A percentile compares a stretch with the other conserved stretches of the same genome.
These are phyloP conservation scores for Mya arenaria DNA, from an alignment of 1,140 invertebrate genomes.

Conservation along the genomic window DNA sequence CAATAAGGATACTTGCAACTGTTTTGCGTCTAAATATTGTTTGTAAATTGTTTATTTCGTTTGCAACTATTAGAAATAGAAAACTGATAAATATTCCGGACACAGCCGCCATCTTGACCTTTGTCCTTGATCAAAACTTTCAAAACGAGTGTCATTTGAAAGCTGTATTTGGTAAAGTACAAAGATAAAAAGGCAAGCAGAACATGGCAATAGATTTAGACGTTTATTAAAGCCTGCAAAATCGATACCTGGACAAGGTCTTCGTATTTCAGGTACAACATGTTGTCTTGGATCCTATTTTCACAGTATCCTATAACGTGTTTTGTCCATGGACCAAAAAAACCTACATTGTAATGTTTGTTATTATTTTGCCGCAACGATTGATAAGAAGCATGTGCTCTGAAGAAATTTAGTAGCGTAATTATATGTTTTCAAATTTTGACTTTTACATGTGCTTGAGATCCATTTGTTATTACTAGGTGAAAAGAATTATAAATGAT, in stretches of 20 bases:
- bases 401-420: background rate
- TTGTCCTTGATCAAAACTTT: too few species aligned
- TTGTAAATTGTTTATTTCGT: too few species aligned
- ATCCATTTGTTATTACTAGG: background rate
- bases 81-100: too few species aligned
- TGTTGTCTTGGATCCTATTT: background rate
- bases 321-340: conserved; percentile 2
- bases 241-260: background rate
- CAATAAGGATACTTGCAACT: too few species aligned
- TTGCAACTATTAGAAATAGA: too few species aligned
- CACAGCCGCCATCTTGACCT: too few species aligned
- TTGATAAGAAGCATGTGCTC: background rate
- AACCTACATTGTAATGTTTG: background rate
- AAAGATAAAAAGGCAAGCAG: too few species aligned
- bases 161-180: too few species aligned
- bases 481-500: background rate
- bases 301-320: conserved; percentile 15
- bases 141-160: too few species aligned
- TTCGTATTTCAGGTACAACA: conserved; percentile 24
- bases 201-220: too few species aligned
- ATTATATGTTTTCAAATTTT: background rate
- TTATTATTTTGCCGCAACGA: background rate
- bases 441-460: background rate
- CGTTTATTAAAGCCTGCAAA: background rate
- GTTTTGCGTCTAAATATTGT: too few species aligned